phyloP scores from a whole-genome alignment of 2,113 vertebrate species.

The Apodemus speciosus region DNA sequence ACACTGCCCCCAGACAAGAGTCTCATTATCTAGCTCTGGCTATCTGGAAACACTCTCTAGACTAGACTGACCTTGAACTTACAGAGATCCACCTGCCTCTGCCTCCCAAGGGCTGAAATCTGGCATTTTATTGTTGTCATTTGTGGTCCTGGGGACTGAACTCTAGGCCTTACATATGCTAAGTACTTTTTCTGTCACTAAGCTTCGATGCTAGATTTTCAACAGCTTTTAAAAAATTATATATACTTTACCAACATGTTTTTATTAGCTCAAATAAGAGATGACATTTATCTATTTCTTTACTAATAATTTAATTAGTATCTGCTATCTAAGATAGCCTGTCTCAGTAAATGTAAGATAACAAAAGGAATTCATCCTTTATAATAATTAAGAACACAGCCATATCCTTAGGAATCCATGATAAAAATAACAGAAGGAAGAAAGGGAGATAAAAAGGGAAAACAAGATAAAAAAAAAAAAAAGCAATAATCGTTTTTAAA shows the following conservation, averaged over 20 bases:
- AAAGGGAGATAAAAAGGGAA: not conserved
- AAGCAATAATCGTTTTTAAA: slow-evolving; percentile 24
- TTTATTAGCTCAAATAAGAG: slow-evolving; percentile 63
- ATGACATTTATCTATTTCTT: slow-evolving; percentile 3
- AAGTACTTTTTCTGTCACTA: not conserved
- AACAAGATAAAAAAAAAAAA: slow-evolving; percentile 43
- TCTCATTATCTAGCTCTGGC: no score
- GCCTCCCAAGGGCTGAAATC: not conserved
- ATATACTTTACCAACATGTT: not conserved
- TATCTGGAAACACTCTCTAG: not conserved
- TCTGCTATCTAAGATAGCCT: slow-evolving; percentile 36
- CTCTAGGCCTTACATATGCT: not conserved
- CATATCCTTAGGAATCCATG: slow-evolving; percentile 15
- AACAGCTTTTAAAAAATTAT: not conserved
- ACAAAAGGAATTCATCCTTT: slow-evolving; percentile 51
- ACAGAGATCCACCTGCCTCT: not conserved
- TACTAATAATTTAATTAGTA: slow-evolving; percentile 41
- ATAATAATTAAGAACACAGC: slow-evolving; percentile 55
- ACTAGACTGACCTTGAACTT: not conserved
- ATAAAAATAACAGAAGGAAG: slow-evolving; percentile 7
- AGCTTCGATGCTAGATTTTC: not conserved
- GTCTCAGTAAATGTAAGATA: slow-evolving; percentile 29
- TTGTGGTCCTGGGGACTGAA: not conserved
- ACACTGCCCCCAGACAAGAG: not conserved
- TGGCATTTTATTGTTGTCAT: not conserved